Percentiles rank a stretch among this genome's conserved stretches.
phyloP scores from a whole-genome alignment of 2,797 vertebrate genomes.

The Crocodylus rhombifer region DNA sequence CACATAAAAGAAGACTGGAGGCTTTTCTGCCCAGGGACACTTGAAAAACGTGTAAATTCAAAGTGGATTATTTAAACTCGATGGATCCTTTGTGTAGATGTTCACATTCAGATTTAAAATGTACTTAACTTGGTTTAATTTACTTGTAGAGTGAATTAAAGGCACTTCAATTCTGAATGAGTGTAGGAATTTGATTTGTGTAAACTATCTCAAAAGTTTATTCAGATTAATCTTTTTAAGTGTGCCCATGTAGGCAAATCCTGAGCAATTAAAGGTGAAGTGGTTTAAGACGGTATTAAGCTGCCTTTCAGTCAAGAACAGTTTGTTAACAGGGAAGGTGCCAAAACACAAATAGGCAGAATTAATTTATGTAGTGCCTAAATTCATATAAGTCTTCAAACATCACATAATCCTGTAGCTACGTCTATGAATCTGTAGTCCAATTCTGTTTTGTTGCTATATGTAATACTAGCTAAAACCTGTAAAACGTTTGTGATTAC shows the following conservation, averaged over 20 bases:
- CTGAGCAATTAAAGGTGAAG: background rate
- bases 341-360: background rate
- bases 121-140: constrained; percentile 12
- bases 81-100: background rate
- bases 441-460: background rate
- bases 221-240: background rate
- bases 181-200: background rate
- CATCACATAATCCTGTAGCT: no score
- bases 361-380: background rate
- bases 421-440: background rate
- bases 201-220: constrained; percentile 10
- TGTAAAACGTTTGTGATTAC: no score
- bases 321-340: background rate
- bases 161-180: background rate
- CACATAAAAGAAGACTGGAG: background rate
- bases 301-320: background rate
- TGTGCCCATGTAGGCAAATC: background rate
- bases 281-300: background rate
- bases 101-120: background rate
- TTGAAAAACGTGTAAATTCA: background rate
- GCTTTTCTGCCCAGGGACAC: background rate
- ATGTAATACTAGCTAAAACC: background rate
- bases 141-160: background rate
- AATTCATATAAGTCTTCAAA: no score
- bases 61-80: background rate